Evolutionary conservation across 2,113 vertebrate species (phyloP), one percentile per base, ranked within the genome.

Genomic region (Perca fluviatilis): DNA sequence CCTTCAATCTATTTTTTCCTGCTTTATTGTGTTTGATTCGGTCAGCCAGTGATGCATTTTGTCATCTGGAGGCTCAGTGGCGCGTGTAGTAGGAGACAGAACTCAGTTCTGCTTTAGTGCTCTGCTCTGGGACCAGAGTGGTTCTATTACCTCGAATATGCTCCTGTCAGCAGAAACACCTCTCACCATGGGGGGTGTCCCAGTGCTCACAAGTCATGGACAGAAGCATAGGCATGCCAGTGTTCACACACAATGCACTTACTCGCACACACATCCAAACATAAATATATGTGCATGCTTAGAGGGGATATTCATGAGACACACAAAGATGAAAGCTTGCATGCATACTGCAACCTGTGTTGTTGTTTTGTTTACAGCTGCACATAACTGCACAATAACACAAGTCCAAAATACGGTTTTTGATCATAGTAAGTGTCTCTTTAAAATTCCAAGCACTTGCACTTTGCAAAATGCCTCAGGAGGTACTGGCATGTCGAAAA

Each of bases 91-190:
- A 49, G 79, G 74, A 92, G 94, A 95, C 93, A 93, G 85, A 87
- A 77, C 86, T 93, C 92, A 88, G 93, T 93, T 94, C 90, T 90
- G 93, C 92, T 92, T 93, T 92, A 82, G 77, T 80, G 92, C 84
- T 80, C 83, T 76, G 86, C 92, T 87, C 70, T 67, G 85, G 80
- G 89, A 91, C 90, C 87, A 91, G 83, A 89, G 86, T 75, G 90
- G 73, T 91, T 90, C 89, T 91, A 95, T 94, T 95, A 95, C 89
- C 86, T 90, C 82, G 86, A 94, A 94, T 94, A 93, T 91, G 90
- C 84, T 92, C 87, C 86, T 93, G 91, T 94, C 94, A 94, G 93
- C 93, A 94, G 82, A 93, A 93, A 91, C 92, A 88, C 86, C 84
- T 65, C 54, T 69, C 83, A 18, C 89, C 49, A 19, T 40, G 53